These are phyloP conservation scores for Dolichopus griseipennis DNA, from an alignment of 2,888 invertebrate species.

Conservation along the genomic window DNA sequence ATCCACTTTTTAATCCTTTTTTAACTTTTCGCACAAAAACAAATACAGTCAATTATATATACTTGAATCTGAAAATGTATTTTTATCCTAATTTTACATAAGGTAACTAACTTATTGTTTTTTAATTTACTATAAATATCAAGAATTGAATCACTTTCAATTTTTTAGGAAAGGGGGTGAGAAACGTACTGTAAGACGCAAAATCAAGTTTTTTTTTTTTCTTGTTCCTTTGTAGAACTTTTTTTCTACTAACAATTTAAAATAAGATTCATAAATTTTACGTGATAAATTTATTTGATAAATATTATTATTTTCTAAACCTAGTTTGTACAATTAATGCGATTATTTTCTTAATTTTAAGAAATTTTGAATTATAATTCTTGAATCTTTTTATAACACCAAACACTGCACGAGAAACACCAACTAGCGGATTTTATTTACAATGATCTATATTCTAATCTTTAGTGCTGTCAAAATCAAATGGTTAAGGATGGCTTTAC, in stretches of 20 bases:
- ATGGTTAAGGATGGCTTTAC: not conserved
- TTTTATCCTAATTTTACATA: not conserved
- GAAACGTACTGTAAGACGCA: not conserved
- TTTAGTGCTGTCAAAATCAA: not conserved
- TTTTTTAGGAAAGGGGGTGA: not conserved
- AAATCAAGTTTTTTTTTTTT: slow-evolving; percentile 8
- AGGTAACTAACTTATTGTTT: not conserved
- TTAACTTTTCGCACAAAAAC: slow-evolving; percentile 21
- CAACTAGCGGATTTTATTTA: not conserved
- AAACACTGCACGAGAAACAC: slow-evolving; percentile 3
- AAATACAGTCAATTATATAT: not conserved
- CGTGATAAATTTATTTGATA: no score
- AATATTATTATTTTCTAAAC: no score
- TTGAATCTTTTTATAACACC: not conserved
- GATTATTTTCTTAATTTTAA: not conserved
- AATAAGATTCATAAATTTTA: no score
- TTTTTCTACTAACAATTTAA: not conserved
- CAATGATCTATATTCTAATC: no score
- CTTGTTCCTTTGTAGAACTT: not conserved
- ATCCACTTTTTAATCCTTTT: slow-evolving; percentile 41
- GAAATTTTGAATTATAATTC: not conserved
- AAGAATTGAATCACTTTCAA: not conserved
- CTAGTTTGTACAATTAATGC: no score
- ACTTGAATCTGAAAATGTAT: not conserved
- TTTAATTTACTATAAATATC: not conserved